A percentile compares a stretch with the other conserved stretches of the same genome.
Conservation (phyloP, 2,888 invertebrate genomes). For the Clanis bilineata region DNA sequence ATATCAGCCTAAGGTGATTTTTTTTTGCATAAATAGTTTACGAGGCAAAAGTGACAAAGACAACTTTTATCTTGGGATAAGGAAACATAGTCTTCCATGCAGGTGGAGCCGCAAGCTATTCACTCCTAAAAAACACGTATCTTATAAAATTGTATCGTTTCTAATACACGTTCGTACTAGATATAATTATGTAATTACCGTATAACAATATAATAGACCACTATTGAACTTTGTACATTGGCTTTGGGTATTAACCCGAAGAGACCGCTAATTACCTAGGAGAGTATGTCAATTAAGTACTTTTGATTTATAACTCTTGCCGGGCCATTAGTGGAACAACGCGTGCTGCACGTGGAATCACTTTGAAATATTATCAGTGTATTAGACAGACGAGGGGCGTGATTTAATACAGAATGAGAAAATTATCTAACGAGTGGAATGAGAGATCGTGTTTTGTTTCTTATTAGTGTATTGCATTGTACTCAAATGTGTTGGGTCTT, state of each 20-base stretch:
- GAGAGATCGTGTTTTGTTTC: neutral
- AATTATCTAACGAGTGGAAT: neutral
- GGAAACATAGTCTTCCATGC: no score
- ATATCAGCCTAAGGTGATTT: no score
- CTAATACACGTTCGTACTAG: neutral
- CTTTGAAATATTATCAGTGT: neutral
- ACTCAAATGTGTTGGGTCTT: no score
- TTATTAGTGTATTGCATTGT: neutral
- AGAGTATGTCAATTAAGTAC: conserved; percentile 9
- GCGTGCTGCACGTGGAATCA: neutral
- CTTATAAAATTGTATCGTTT: no score
- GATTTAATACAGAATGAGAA: neutral
- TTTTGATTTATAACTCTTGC: conserved; percentile 10
- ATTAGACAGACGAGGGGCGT: neutral
- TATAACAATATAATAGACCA: neutral
- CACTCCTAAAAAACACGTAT: no score
- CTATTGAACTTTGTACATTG: neutral
- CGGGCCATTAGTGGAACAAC: neutral
- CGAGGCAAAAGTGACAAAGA: no score
- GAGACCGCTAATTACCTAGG: neutral
- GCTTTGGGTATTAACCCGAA: neutral
- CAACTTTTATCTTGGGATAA: no score
- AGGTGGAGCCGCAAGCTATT: no score
- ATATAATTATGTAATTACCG: neutral
- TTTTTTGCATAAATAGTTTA: no score